Evolutionary conservation across 2,797 vertebrate genomes (phyloP).

Genomic region (Champsocephalus gunnari): DNA sequence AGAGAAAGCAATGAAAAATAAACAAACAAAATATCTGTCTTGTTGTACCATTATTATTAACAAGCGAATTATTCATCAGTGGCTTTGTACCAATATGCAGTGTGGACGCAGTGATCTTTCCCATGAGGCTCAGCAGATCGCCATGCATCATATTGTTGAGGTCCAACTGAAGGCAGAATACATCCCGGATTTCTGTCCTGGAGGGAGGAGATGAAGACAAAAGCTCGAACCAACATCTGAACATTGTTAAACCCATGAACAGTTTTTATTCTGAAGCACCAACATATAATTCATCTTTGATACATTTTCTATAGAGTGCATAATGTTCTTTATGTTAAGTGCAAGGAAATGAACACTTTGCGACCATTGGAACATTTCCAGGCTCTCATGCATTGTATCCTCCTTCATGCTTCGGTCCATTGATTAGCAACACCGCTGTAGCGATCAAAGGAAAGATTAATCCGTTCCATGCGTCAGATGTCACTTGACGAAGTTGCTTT

Average conservation of each 20-base stretch:
- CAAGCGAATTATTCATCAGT: conserved; percentile 2
- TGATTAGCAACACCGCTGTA: conserved; percentile 22
- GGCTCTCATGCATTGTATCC: conserved; percentile 12
- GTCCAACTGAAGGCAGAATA: conserved; percentile 37
- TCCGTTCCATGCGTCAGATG: conserved; percentile 9
- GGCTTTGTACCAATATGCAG: background rate
- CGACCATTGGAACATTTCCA: conserved; percentile 9
- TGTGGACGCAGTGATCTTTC: background rate
- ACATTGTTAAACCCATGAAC: conserved; percentile 1
- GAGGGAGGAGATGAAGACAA: background rate
- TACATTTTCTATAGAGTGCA: background rate
- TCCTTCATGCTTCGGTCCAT: conserved; percentile 3
- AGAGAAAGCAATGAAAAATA: background rate
- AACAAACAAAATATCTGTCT: background rate
- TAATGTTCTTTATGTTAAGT: conserved; percentile 13
- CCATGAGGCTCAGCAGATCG: background rate
- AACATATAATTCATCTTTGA: background rate
- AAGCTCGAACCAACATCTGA: background rate
- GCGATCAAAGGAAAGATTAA: conserved; percentile 8
- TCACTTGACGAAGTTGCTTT: conserved; percentile 26
- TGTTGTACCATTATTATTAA: background rate
- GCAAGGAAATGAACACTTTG: conserved; percentile 5
- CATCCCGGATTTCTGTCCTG: background rate
- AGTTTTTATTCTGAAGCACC: background rate
- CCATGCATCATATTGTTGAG: background rate